Percentiles rank a stretch among this genome's conserved stretches.
Conservation (phyloP, 2,113 vertebrate species). For the Neomonachus schauinslandi region DNA sequence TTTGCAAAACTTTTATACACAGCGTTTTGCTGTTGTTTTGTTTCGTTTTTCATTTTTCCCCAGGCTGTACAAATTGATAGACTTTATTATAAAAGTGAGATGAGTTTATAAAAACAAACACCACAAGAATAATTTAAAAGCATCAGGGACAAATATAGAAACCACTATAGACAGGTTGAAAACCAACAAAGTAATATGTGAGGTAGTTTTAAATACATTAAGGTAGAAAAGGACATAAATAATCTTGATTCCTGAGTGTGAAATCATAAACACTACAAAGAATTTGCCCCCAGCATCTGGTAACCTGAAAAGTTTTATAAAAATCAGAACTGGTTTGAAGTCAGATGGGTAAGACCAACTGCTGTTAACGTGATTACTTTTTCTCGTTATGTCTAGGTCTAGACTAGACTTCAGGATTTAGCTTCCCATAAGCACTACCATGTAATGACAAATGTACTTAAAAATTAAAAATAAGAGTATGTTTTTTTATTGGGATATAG, state of each 20-base stretch:
- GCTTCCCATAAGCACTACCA: conserved; percentile 60
- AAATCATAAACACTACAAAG: conserved; percentile 68
- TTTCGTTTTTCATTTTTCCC: neutral
- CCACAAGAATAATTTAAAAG: neutral
- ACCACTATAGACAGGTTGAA: neutral
- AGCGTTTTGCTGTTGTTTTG: neutral
- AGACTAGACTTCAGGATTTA: conserved; percentile 57
- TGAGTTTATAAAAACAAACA: conserved; percentile 32
- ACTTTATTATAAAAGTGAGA: conserved; percentile 5
- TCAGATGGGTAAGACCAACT: conserved; percentile 75
- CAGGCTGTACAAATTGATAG: neutral
- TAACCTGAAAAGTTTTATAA: conserved; percentile 71
- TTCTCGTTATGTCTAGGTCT: conserved; percentile 55
- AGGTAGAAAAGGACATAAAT: conserved; percentile 72
- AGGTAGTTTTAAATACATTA: conserved; percentile 62
- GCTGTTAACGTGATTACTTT: conserved; percentile 77
- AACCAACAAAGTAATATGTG: conserved; percentile 52
- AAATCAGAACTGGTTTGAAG: conserved; percentile 80
- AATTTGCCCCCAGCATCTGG: conserved; percentile 67
- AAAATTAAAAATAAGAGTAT: conserved; percentile 66
- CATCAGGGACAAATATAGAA: neutral
- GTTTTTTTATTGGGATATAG: conserved; percentile 56
- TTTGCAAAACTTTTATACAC: neutral
- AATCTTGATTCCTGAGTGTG: conserved; percentile 64
- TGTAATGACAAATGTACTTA: conserved; percentile 48